Percentiles rank a stretch among this genome's conserved stretches.
Conservation (phyloP, 2,113 vertebrate species). For the Peromyscus polionotus region DNA sequence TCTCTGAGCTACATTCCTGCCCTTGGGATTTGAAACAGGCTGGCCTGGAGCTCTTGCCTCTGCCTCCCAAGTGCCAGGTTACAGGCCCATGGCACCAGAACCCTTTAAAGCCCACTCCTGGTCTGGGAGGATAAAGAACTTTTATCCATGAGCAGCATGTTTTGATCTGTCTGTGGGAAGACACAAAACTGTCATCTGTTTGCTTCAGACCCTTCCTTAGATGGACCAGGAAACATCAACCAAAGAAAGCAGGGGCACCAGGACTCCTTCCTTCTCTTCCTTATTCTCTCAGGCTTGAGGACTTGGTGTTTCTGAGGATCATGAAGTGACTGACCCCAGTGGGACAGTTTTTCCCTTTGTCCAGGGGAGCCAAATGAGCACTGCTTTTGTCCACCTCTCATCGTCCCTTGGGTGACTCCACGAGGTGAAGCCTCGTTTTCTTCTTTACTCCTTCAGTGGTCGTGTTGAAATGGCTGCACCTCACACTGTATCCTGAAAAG, state of each 20-base stretch:
- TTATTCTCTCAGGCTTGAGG: background rate
- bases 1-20: background rate
- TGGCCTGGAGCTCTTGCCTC: background rate
- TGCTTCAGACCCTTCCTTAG: background rate
- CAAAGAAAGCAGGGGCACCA: background rate
- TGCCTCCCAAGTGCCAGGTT: background rate
- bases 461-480: background rate
- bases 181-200: background rate
- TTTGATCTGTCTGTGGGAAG: background rate
- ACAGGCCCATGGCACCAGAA: background rate
- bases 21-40: background rate
- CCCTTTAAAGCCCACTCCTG: background rate
- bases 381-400: background rate
- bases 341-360: background rate
- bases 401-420: background rate
- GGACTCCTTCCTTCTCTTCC: background rate
- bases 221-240: background rate
- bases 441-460: background rate
- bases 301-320: background rate
- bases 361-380: background rate
- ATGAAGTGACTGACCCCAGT: background rate
- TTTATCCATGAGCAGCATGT: background rate
- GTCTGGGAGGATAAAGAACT: slow-evolving; percentile 2
- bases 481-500: background rate
- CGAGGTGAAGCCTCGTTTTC: background rate